Evolutionary conservation across 1,140 invertebrate genomes (phyloP).

Genomic region (Anastatus disparis): DNA sequence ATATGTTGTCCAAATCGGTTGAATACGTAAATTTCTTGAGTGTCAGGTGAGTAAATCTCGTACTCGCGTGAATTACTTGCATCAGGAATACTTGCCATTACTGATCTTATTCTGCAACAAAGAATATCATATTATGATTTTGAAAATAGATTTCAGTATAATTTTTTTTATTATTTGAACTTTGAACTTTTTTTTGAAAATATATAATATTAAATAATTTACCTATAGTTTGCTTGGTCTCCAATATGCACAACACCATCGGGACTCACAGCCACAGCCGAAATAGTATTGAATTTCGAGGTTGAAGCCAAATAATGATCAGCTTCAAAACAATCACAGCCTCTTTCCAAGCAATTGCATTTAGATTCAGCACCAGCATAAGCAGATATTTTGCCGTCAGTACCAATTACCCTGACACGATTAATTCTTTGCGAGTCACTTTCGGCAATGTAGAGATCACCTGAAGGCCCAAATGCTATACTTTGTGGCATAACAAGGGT

Average conservation of each 20-base stretch:
- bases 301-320: constrained; percentile 91
- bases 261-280: constrained; percentile 91
- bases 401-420: constrained; percentile 87
- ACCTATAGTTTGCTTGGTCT: constrained; percentile 89
- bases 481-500: constrained; percentile 92
- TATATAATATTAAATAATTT: background rate
- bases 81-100: constrained; percentile 91
- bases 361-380: constrained; percentile 95
- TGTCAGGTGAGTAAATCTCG: constrained; percentile 94
- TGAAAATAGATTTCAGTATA: no score
- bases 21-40: constrained; percentile 95
- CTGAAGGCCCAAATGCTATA: constrained; percentile 92
- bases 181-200: no score
- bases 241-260: constrained; percentile 94
- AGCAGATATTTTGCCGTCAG: constrained; percentile 90
- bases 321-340: constrained; percentile 91
- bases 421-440: constrained; percentile 96
- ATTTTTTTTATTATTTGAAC: no score
- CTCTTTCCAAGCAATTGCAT: constrained; percentile 91
- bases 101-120: constrained; percentile 77
- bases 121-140: no score
- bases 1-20: constrained; percentile 96
- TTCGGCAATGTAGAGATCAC: constrained; percentile 94
- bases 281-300: constrained; percentile 94
- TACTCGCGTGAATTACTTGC: constrained; percentile 86